Percentiles rank a stretch among this genome's conserved stretches.
These are phyloP conservation scores for Varanus komodoensis DNA, from an alignment of 2,113 vertebrate genomes.

Conservation along the genomic window DNA sequence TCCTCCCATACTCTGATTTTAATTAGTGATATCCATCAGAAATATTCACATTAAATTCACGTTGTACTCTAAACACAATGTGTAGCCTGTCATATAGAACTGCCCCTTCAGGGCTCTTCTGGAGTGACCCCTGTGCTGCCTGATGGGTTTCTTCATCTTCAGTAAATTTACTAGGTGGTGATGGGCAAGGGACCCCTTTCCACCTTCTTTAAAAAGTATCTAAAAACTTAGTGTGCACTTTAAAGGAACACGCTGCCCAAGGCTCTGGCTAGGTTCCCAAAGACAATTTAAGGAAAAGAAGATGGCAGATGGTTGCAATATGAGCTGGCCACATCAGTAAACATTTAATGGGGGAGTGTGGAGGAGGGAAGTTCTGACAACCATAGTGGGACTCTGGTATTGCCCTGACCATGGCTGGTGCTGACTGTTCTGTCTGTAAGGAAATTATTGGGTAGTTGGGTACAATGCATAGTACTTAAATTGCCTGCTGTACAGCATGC, in stretches of 20 bases:
- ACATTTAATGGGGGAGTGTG: neutral
- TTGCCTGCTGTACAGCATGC: neutral
- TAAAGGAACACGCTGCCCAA: neutral
- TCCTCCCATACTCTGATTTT: neutral
- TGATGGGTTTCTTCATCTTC: too few relatives aligned
- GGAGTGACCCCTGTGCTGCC: neutral
- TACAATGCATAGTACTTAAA: neutral
- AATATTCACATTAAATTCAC: neutral
- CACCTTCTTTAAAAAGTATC: too few relatives aligned
- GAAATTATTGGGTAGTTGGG: neutral
- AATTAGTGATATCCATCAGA: neutral
- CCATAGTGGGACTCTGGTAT: neutral
- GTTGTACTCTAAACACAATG: neutral
- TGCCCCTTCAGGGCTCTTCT: neutral
- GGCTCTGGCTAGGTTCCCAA: neutral
- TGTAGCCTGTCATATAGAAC: neutral
- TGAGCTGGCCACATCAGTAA: neutral
- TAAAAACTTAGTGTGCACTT: neutral
- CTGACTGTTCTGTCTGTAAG: neutral
- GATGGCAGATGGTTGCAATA: neutral
- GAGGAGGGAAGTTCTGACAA: neutral
- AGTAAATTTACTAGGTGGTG: neutral
- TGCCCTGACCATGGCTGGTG: neutral
- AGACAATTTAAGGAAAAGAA: neutral
- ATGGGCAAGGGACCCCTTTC: neutral